These are phyloP conservation scores for Nycteola revayana DNA, from an alignment of 2,888 invertebrate species.

Conservation along the genomic window DNA sequence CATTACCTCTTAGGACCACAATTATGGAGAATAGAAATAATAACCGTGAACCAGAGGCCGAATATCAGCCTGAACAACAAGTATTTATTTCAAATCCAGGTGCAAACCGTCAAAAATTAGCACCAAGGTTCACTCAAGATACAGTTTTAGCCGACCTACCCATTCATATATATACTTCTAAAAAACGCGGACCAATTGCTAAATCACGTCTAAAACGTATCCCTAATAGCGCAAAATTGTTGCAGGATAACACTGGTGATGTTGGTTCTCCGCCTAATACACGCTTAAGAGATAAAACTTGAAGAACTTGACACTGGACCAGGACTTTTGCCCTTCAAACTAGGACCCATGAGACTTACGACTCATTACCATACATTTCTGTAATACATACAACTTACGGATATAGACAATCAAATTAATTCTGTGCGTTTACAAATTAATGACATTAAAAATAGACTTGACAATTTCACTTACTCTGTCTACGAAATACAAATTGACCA, in stretches of 20 bases:
- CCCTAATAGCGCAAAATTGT: neutral
- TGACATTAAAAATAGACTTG: neutral
- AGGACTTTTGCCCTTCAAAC: neutral
- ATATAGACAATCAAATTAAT: neutral
- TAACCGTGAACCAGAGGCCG: neutral
- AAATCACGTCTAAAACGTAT: neutral
- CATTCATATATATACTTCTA: neutral
- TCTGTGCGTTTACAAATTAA: neutral
- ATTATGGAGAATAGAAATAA: neutral
- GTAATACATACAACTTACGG: neutral
- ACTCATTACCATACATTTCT: conserved; percentile 3
- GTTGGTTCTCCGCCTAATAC: neutral
- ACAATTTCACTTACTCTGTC: neutral
- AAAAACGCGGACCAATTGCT: conserved; percentile 1
- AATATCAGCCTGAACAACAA: neutral
- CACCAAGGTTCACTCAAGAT: neutral
- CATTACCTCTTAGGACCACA: neutral
- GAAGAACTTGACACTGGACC: neutral
- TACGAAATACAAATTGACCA: neutral
- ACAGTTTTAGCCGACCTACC: conserved; percentile 4
- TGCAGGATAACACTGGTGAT: neutral
- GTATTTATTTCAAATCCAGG: conserved; percentile 1
- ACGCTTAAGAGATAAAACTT: neutral
- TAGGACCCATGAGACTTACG: neutral
- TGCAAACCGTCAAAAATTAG: conserved; percentile 1